Evolutionary conservation across 2,113 vertebrate species (phyloP), one percentile per base, ranked within the genome.

Genomic region (Peromyscus californicus): DNA sequence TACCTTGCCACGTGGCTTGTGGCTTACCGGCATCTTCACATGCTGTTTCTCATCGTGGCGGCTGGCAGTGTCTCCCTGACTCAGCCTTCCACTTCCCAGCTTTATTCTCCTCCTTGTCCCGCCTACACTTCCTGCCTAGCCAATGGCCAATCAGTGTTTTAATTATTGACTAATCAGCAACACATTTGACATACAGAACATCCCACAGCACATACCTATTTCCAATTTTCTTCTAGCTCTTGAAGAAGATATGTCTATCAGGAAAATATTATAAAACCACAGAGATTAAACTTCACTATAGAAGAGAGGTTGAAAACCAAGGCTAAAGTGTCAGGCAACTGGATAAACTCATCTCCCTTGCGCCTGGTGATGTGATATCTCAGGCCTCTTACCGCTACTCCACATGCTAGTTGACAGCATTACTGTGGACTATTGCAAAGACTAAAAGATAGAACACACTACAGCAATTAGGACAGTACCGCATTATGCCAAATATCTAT

Each of bases 401-500:
- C 54, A 92, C 2, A 15, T 12, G 3, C 39, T 75, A 67, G 11
- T 63, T 11, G 31, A 24, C 15, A 83, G 31, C 2, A 65, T 22
- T 9, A 29, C 17, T 26, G 1, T 42, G 10, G 7, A 31, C 31
- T 89, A 45, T 51, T 76, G 3, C 7, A 84, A 29, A 15, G 36
- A 75, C 80, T 72, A 45, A 96, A 42, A 61, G 5, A 93, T 11
- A 91, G 13, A 95, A 39, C 31, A 48, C 0, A 0, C 0, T 17
- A 63, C 45, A 79, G 7, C 5, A 69, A 70, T 90, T 75, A 69
- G 16, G 59, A 86, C 2, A 26, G 31, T 16, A 0, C 24, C 9
- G 92, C 84, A 93, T 74, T 70, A 42, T 22, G 17, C 29, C 78
- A 93, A 96, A 57, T 82, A 84, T 7, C 84, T 90, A 72, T 78